Base-by-base conservation (phyloP, 2,888 invertebrate genomes). In the Epiblema foenella region DNA sequence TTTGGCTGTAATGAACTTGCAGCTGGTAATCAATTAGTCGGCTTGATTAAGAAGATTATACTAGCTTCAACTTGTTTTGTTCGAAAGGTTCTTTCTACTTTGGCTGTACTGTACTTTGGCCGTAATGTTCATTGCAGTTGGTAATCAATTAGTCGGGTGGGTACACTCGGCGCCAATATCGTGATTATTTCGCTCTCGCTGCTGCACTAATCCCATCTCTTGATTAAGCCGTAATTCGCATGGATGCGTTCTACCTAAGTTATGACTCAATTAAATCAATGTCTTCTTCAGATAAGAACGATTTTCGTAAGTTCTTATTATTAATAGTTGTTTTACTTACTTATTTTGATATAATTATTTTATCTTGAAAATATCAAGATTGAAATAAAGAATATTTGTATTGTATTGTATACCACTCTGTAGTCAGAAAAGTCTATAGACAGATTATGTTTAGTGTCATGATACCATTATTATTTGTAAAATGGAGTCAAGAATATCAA, bases 181-280 rank as follows among this genome's bases (percentile, higher is more conserved):
- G 79, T 84, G 80, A 82, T 83, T 81, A 83, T 83, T 80, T 78
- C 73, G 68, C 71, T 73, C 64, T 62, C 66, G 73, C 75, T 76
- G 67, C 77, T 81, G 81, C 82, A 81, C 80, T 86, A 87, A 88
- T 86, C 86, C 84, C 79, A 86, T 83, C 83, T 77, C 80, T 79
- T 86, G 87, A 88, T 86, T 86, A 79, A 84, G 81, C 79, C 76
- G 73, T 77, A 77, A 81, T 81, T 54, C 60, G 33, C 29, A 46
- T 52, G 42, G 33, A 29, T 63, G 51, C 20, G 15, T 18, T 7
- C 29, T 56, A n/a, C 24, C 56, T 56, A n/a, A 1, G 56, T n/a
- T 8, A 9, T 39, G 17, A 39, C 37, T 37, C n/a, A 37, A 54
- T 37, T 51, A 37, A 20, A 52, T 37, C 37, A 52, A 20, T 18